These are phyloP conservation scores for Bellardia pandia DNA, from an alignment of 2,888 invertebrate species.

Conservation along the genomic window DNA sequence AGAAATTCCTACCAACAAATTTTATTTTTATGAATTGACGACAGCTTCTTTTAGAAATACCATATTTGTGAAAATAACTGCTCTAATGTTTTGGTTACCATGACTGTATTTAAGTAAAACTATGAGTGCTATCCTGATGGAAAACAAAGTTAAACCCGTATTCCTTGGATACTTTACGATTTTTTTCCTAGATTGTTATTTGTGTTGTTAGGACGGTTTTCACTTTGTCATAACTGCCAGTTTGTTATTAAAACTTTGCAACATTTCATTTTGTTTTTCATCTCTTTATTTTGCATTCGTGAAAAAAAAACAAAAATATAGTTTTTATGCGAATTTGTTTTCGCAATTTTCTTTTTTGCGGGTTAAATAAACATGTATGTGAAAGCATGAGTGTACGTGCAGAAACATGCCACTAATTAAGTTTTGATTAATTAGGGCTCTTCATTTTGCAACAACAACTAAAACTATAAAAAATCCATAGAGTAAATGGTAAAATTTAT, in stretches of 20 bases:
- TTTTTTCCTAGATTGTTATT: neutral
- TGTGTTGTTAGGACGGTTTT: neutral
- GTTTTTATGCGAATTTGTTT: constrained; percentile 23
- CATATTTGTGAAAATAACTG: too few relatives aligned
- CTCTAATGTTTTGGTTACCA: too few relatives aligned
- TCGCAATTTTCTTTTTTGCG: constrained; percentile 25
- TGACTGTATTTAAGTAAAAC: neutral
- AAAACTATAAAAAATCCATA: neutral
- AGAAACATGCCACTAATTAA: constrained; percentile 75
- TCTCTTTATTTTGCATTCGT: neutral
- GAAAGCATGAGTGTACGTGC: neutral
- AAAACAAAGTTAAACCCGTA: neutral
- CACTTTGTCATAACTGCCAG: constrained; percentile 1
- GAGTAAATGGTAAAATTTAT: neutral
- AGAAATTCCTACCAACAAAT: too few relatives aligned
- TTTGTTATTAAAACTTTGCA: constrained; percentile 16
- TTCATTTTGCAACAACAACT: constrained; percentile 31
- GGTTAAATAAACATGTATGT: constrained; percentile 33
- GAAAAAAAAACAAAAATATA: neutral
- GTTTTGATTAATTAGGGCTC: constrained; percentile 75
- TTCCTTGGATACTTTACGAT: constrained; percentile 15
- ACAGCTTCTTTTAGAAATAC: too few relatives aligned
- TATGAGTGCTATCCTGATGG: neutral
- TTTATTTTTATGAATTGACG: too few relatives aligned
- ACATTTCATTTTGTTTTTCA: neutral